A percentile compares a stretch with the other conserved stretches of the same genome.
These are phyloP conservation scores for Papio anubis DNA, from an alignment of 2,113 vertebrate genomes.

Conservation along the genomic window DNA sequence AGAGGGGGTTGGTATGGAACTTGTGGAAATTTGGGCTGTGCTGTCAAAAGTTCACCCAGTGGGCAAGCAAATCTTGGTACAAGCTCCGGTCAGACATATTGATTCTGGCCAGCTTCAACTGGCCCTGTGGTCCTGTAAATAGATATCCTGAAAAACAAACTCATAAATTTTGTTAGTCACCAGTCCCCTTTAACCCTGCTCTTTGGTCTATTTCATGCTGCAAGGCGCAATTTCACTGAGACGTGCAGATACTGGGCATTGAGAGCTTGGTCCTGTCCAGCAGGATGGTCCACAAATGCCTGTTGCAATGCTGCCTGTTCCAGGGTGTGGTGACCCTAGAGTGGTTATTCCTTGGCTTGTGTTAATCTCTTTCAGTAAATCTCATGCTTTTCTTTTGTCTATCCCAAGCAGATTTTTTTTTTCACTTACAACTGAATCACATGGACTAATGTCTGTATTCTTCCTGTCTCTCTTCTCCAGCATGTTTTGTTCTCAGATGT, in stretches of 20 bases:
- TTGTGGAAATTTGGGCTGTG: too few species aligned
- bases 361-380: neutral
- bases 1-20: too few species aligned
- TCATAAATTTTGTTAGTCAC: too few species aligned
- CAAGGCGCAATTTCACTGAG: neutral
- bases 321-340: neutral
- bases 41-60: too few species aligned
- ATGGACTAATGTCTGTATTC: neutral
- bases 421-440: neutral
- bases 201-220: too few species aligned
- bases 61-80: too few species aligned
- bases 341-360: neutral
- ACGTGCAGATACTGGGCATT: neutral
- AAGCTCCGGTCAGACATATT: too few species aligned
- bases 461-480: neutral
- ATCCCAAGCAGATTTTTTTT: neutral
- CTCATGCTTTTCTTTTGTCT: neutral
- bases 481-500: neutral
- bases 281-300: neutral
- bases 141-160: too few species aligned
- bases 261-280: neutral
- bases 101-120: too few species aligned
- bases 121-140: too few species aligned
- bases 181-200: too few species aligned
- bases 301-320: neutral